Evolutionary conservation across 2,113 vertebrate genomes (phyloP), one percentile per base, ranked within the genome.

Genomic region (Casuarius casuarius): DNA sequence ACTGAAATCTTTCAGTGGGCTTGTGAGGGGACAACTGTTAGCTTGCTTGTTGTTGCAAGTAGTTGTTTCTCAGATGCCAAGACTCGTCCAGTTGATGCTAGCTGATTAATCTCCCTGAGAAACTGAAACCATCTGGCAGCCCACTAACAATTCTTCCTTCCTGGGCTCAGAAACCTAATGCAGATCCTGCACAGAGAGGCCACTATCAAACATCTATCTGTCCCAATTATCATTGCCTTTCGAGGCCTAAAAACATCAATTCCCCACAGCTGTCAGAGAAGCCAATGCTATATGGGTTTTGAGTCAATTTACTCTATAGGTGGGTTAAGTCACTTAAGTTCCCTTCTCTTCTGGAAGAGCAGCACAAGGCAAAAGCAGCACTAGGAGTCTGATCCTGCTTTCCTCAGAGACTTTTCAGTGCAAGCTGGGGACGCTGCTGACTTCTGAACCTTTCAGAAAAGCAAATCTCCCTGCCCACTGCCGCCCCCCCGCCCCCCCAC

Each of bases 101-200:
- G 81, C 48, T 94, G 87, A 92, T 90, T 92, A 83, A 95, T 80
- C 72, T 91, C 59, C 52, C n/a, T 33, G 81, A 71, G 81, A 91
- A 52, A 91, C 31, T 1, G 4, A 84, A 95, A 82, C 91, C 89
- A 89, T 91, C 81, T 94, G 94, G 56, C 87, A 89, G 84, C 63
- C 65, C 84, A 81, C 68, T 77, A 94, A 78, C 89, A 48, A 46
- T 44, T 82, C 42, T 40, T 90, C 80, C 89, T 89, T 84, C 73
- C 73, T 82, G 70, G 61, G 74, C 70, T 91, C 87, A 51, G 23
- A 46, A 91, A 25, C 52, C 28, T 48, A 65, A 44, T 5, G 22
- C 87, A 94, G 51, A 84, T 56, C 3, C 0, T 12, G 5, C 25
- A 52, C 23, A 26, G 42, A 77, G 13, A 92, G 46, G 51, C 76